Percentiles rank a stretch among this genome's conserved stretches.
phyloP scores from a whole-genome alignment of 23 tunicate species.

The Ascidia mentula region DNA sequence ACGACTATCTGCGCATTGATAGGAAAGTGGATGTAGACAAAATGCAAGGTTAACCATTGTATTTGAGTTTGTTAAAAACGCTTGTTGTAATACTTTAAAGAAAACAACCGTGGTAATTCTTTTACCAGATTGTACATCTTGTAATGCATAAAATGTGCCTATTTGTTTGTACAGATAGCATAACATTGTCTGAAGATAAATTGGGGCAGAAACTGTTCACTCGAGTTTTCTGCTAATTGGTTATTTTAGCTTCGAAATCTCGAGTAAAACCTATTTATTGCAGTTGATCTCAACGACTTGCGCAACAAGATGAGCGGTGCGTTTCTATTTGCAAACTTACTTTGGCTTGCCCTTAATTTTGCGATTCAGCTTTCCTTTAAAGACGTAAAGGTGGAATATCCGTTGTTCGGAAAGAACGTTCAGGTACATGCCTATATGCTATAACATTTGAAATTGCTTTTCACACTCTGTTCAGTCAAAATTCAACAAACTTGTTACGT shows the following conservation, averaged over 20 bases:
- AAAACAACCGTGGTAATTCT: background rate
- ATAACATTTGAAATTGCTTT: too few relatives aligned
- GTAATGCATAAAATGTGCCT: too few relatives aligned
- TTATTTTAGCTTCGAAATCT: too few relatives aligned
- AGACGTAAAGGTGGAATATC: constrained; percentile 42
- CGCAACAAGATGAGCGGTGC: constrained; percentile 91
- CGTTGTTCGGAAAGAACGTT: constrained; percentile 7
- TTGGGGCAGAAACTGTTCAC: too few relatives aligned
- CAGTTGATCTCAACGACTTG: constrained; percentile 58
- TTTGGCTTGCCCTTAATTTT: constrained; percentile 89
- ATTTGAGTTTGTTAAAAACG: background rate
- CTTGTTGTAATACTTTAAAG: too few relatives aligned
- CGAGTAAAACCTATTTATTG: background rate
- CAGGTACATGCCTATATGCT: too few relatives aligned
- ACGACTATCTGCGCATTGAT: constrained; percentile 65
- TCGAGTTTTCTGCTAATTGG: too few relatives aligned
- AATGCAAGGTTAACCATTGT: constrained; percentile 43
- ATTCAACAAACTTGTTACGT: too few relatives aligned
- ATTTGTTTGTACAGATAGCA: too few relatives aligned
- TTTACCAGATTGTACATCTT: too few relatives aligned
- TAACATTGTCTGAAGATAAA: too few relatives aligned
- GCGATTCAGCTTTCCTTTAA: constrained; percentile 82
- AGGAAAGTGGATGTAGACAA: constrained; percentile 38
- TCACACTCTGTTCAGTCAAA: too few relatives aligned
- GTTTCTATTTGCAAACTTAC: constrained; percentile 68